Evolutionary conservation across 2,888 invertebrate genomes (phyloP).

Genomic region (Oxyscelio sp.): DNA sequence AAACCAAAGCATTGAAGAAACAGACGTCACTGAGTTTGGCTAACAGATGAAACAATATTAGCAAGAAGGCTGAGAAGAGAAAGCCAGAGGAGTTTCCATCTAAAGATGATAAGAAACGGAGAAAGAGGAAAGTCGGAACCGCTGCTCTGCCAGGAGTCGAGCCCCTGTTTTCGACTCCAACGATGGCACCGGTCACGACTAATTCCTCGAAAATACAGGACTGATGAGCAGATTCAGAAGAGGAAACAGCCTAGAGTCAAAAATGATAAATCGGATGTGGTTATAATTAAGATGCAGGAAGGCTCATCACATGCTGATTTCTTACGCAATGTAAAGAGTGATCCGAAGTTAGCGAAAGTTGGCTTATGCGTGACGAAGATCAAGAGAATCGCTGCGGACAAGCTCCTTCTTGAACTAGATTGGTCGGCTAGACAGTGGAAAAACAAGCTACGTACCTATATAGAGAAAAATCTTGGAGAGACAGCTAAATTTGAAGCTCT

Average conservation of each 20-base stretch:
- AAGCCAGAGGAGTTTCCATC: too few relatives aligned
- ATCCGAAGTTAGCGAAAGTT: not conserved
- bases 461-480: not conserved
- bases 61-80: too few relatives aligned
- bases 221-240: not conserved
- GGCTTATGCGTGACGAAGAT: not conserved
- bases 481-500: not conserved
- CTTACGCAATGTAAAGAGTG: not conserved
- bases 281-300: not conserved
- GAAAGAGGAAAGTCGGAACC: too few relatives aligned
- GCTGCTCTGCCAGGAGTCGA: too few relatives aligned
- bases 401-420: not conserved
- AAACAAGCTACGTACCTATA: not conserved
- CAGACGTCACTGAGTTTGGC: too few relatives aligned
- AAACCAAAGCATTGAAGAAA: too few relatives aligned
- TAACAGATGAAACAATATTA: too few relatives aligned
- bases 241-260: not conserved
- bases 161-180: too few relatives aligned
- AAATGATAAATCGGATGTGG: not conserved
- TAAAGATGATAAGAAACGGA: too few relatives aligned
- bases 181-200: too few relatives aligned
- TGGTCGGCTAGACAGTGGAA: not conserved
- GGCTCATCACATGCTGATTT: not conserved
- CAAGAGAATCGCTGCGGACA: not conserved
- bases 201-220: too few relatives aligned